Evolutionary conservation across 2,888 invertebrate genomes (phyloP), one percentile per base, ranked within the genome.

Genomic region (Troides oblongomaculatus): DNA sequence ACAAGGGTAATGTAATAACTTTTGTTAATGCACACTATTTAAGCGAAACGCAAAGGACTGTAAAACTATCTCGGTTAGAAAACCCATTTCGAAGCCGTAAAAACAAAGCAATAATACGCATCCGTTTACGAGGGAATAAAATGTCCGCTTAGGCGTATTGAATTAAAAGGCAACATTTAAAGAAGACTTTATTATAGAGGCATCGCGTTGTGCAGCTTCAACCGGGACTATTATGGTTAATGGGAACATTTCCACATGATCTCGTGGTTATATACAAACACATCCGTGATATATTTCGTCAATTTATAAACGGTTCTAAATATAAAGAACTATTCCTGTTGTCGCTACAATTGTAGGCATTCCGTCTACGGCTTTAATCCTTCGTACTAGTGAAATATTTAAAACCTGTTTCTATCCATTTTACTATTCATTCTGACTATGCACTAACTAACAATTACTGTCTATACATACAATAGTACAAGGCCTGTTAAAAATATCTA

Each of bases 111-210:
- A 74, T 73, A 72, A 78, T 78, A 76, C 77, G 72, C 77, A 78
- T 74, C 77, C 73, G 74, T 80, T 82, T 79, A 81, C 78, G 79
- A 77, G 69, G 71, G 71, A 75, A 79, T 81, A 77, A 80, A 78
- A 77, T 69, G 64, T 71, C 72, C 73, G 73, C 75, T 76, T 71
- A 72, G 73, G 69, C 69, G 72, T 73, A 75, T 80, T 77, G 79
- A 77, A 76, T 77, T 70, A 73, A 81, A 78, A 78, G 78, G 76
- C 74, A 76, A 73, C 76, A 75, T 72, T 76, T 76, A 75, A 73
- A 74, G 67, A 74, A 71, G 66, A 73, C 74, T 78, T 78, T 75
- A 77, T 75, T 72, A 63, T 23, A 66, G 63, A 58, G 63, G 30
- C 53, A 64, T 62, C 62, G 69, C 64, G 68, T 66, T 70, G 30